Evolutionary conservation across 2,113 vertebrate genomes (phyloP), one percentile per base, ranked within the genome.

Genomic region (Prunella himalayana): DNA sequence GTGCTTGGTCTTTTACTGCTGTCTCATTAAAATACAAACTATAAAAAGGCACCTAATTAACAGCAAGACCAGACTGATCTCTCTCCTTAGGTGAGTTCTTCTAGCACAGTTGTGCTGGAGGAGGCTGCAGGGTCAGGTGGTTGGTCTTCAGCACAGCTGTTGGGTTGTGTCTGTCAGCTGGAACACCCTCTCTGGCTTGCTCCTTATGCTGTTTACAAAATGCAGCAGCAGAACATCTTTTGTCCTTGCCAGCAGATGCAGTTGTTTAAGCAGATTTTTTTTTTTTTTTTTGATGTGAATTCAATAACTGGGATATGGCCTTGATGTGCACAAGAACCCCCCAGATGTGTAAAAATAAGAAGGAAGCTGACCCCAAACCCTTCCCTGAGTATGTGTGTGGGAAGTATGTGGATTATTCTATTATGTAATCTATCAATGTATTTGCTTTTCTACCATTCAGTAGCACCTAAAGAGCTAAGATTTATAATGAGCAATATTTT

Each of bases 181-280:
- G 8, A 53, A 25, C 12, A 12, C 64, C 82, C 65, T 94, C 83
- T 60, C 20, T 4, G 31, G 12, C 91, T 83, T 80, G 31, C 53
- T 93, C 73, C 86, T 70, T 64, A 23, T 53, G 76, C 42, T 97
- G 92, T 96, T 96, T 95, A 96, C 86, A 95, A 97, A 97, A 91
- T 73, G 88, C 82, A 95, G 69, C 6, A 5, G 84, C 7, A 68
- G 90, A 54, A 63, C 7, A 41, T 85, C 54, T 93, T 97, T 97
- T 97, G 96, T 97, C 90, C 93, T 93, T 92, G 89, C 72, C 96
- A 97, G 92, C 84, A 98, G 93, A 94, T 91, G 78, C 89, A 96
- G 93, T 87, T 95, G 90, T 96, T 96, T 85, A 95, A 57, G 80
- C 42, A 71, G 73, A 82, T 44, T 44, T 25, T 49, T 56, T 25